Percentiles rank a stretch among this genome's conserved stretches.
These are phyloP conservation scores for Mythimna lalbum DNA, from an alignment of 2,888 invertebrate species.

Conservation along the genomic window DNA sequence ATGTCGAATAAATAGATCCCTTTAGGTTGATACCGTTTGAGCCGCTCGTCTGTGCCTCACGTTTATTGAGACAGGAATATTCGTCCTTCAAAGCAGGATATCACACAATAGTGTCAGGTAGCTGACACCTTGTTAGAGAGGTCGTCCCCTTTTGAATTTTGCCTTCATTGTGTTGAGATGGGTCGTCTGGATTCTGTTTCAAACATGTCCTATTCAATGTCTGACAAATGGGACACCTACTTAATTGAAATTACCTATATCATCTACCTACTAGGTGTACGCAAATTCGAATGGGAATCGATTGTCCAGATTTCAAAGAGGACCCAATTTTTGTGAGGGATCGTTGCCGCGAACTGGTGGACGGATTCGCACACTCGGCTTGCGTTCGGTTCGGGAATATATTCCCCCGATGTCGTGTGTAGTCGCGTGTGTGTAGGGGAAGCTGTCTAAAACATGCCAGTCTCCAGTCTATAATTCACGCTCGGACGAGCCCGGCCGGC, in stretches of 20 bases:
- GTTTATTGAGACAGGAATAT: conserved; percentile 85
- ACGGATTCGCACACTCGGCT: conserved; percentile 37
- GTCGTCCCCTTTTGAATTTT: conserved; percentile 81
- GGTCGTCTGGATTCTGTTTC: conserved; percentile 82
- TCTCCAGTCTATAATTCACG: conserved; percentile 79
- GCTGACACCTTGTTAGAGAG: conserved; percentile 87
- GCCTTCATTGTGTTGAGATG: conserved; percentile 83
- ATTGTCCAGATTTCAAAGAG: conserved; percentile 37
- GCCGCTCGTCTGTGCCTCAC: conserved; percentile 63
- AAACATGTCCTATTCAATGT: conserved; percentile 76
- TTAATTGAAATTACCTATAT: conserved; percentile 78
- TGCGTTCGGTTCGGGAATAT: conserved; percentile 58
- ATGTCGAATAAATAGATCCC: conserved; percentile 70
- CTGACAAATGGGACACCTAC: conserved; percentile 75
- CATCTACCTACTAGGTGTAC: conserved; percentile 35
- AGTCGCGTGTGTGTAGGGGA: conserved; percentile 67
- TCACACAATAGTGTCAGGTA: conserved; percentile 87
- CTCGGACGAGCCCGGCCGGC: conserved; percentile 73
- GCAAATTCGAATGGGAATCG: conserved; percentile 33
- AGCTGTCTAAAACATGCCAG: conserved; percentile 76
- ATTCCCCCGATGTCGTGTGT: conserved; percentile 62
- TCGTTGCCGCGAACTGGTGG: conserved; percentile 26
- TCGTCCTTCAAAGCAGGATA: conserved; percentile 81
- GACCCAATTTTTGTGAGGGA: conserved; percentile 34
- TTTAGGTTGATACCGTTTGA: conserved; percentile 68